Evolutionary conservation across 2,888 invertebrate species (phyloP).

Genomic region (Noctua janthe): DNA sequence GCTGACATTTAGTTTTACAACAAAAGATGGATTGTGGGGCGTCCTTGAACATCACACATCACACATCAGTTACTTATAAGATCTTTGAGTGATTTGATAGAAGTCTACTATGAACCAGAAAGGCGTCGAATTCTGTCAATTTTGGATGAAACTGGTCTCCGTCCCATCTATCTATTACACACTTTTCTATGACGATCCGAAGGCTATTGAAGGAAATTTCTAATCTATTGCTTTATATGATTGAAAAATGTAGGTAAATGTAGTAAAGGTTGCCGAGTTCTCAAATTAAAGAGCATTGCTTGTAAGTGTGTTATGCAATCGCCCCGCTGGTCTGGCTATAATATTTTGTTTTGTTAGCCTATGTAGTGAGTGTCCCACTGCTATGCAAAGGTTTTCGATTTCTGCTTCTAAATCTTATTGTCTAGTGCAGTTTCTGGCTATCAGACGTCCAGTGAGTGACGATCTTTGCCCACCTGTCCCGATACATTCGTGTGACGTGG

Average conservation of each 20-base stretch:
- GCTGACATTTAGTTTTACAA: slow-evolving; percentile 27
- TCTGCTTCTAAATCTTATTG: neutral
- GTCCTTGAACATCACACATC: no score
- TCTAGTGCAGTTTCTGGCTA: neutral
- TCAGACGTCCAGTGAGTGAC: neutral
- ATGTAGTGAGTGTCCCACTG: neutral
- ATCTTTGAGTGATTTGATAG: no score
- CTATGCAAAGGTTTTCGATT: neutral
- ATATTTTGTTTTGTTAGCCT: neutral
- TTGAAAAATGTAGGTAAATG: neutral
- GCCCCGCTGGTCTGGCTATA: neutral
- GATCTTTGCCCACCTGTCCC: neutral
- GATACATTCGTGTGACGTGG: neutral
- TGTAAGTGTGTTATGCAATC: neutral
- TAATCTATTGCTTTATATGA: neutral
- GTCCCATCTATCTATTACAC: neutral
- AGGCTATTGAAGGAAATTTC: neutral
- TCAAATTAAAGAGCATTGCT: neutral
- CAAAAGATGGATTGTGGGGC: slow-evolving; percentile 13
- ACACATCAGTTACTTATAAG: neutral
- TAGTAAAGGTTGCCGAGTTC: neutral
- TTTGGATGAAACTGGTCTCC: neutral
- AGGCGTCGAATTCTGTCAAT: neutral
- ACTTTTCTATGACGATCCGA: neutral
- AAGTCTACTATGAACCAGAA: neutral